Base-by-base conservation (phyloP, 2,888 invertebrate species). In the Siphlonurus alternatus region DNA sequence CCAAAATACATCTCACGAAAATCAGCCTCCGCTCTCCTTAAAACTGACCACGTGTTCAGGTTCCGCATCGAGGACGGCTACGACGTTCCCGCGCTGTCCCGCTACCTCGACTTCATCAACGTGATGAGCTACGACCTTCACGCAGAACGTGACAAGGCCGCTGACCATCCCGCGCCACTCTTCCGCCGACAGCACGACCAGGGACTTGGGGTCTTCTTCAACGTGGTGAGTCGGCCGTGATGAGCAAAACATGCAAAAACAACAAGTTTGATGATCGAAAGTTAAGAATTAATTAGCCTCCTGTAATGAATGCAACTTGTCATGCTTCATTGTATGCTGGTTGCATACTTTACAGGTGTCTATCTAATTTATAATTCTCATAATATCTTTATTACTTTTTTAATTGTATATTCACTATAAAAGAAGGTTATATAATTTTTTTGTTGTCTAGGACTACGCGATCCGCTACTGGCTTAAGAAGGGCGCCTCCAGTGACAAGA, bases 381-480 rank as follows among this genome's bases (percentile, higher is more conserved):
- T n/a, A n/a, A n/a, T n/a, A n/a, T n/a, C n/a, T n/a, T n/a, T n/a
- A n/a, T n/a, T n/a, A n/a, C n/a, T n/a, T n/a, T n/a, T n/a, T n/a
- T n/a, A n/a, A n/a, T n/a, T n/a, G n/a, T n/a, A n/a, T n/a, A n/a
- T n/a, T n/a, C n/a, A n/a, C n/a, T n/a, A n/a, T n/a, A n/a, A n/a
- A n/a, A n/a, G n/a, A n/a, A n/a, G n/a, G n/a, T n/a, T n/a, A n/a
- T n/a, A 22, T 56, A 5, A 22, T 23, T 19, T 18, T 63, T 65
- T 65, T 62, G 23, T 65, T 60, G 71, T 69, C 51, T 68, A 83
- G 83, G 84, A 93, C 73, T 87, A 87, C 74, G 90, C 93, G 0
- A 86, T 94, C 61, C 86, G 88, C 71, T 87, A 88, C 75, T 89
- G 93, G 75, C 70, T 89, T 53, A 83, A 87, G 71, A 82, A 83